Conservation (phyloP, 92 coral and sea anemone species). For the Chrysogorgia sp. region DNA sequence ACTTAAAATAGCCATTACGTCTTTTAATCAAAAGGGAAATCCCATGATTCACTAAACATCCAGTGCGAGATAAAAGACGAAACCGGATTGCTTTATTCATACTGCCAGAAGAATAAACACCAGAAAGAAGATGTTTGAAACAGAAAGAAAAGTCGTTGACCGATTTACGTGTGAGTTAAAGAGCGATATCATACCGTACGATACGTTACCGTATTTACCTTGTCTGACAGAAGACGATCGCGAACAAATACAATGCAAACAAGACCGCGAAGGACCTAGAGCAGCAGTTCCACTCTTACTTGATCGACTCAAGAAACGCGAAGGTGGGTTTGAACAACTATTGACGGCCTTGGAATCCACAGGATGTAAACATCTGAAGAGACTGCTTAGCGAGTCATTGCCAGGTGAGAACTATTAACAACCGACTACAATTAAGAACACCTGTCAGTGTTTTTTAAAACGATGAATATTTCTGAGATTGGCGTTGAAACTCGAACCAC, state of each 20-base stretch:
- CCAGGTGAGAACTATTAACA: background rate
- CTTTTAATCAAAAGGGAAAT: too few species aligned
- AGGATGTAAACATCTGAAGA: constrained; percentile 27
- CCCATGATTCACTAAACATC: too few species aligned
- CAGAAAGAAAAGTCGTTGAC: background rate
- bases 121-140: too few species aligned
- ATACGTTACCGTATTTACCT: constrained; percentile 18
- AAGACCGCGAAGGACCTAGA: constrained; percentile 31
- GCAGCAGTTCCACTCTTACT: constrained; percentile 11
- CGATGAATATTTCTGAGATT: too few species aligned
- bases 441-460: too few species aligned
- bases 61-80: too few species aligned
- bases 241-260: constrained; percentile 3
- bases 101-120: too few species aligned
- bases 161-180: background rate
- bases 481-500: too few species aligned
- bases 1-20: too few species aligned
- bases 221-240: constrained; percentile 34
- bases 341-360: constrained; percentile 5
- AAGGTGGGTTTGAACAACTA: constrained; percentile 13
- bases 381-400: background rate
- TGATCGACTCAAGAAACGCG: constrained; percentile 8
- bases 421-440: too few species aligned
- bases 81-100: too few species aligned
- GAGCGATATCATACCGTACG: constrained; percentile 12